A percentile compares a stretch with the other conserved stretches of the same genome.
phyloP scores from a whole-genome alignment of 2,113 vertebrate genomes.

The Campylomormyrus tamandua region DNA sequence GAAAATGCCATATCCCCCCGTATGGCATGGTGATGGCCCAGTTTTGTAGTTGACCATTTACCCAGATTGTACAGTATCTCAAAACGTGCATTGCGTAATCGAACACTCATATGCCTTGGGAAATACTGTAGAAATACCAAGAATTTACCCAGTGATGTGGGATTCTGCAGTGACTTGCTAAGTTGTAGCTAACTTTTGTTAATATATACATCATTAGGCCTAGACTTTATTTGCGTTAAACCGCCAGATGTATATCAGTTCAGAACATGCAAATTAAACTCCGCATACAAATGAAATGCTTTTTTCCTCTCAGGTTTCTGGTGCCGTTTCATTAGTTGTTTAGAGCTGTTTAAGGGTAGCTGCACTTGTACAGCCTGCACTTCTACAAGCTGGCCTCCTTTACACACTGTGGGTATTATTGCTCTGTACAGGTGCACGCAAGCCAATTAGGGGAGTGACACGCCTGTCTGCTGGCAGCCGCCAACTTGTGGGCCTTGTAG shows the following conservation, averaged over 20 bases:
- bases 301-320: background rate
- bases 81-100: background rate
- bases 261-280: background rate
- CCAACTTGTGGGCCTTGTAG: background rate
- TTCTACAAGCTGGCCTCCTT: background rate
- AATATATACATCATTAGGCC: background rate
- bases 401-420: background rate
- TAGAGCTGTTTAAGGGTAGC: background rate
- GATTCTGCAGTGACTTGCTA: background rate
- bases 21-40: background rate
- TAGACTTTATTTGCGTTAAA: background rate
- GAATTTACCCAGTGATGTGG: background rate
- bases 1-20: background rate
- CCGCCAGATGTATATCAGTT: background rate
- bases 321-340: background rate
- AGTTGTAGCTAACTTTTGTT: background rate
- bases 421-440: background rate
- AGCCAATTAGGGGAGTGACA: background rate
- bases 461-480: background rate
- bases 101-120: background rate
- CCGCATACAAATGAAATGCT: background rate
- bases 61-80: background rate
- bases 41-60: background rate
- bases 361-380: background rate
- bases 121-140: background rate